phyloP scores from a whole-genome alignment of 2,888 invertebrate species.

The Tetheella fluctuosa region DNA sequence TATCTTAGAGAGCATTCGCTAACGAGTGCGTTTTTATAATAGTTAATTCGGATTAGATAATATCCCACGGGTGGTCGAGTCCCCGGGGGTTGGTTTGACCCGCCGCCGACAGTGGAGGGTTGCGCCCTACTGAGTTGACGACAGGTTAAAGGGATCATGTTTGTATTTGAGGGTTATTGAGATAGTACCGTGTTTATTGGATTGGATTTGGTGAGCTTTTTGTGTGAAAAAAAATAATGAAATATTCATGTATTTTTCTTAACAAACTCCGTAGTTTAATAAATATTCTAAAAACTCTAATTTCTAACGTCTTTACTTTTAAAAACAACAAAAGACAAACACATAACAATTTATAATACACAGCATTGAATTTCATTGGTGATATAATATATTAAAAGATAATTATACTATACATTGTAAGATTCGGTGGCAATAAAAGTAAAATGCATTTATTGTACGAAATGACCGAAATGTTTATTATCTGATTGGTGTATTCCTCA shows the following conservation, averaged over 20 bases:
- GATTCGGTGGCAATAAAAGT: slow-evolving; percentile 19
- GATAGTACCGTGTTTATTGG: slow-evolving; percentile 50
- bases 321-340: too few relatives aligned
- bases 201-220: slow-evolving; percentile 27
- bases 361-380: too few relatives aligned
- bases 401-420: slow-evolving; percentile 4
- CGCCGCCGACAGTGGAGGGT: slow-evolving; percentile 40
- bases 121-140: slow-evolving; percentile 50
- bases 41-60: slow-evolving; percentile 79
- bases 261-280: too few relatives aligned
- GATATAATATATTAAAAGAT: not conserved
- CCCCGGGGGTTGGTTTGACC: slow-evolving; percentile 21
- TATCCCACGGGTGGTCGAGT: slow-evolving; percentile 77
- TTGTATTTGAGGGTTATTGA: slow-evolving; percentile 44
- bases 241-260: not conserved
- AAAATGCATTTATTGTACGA: slow-evolving; percentile 43
- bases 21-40: slow-evolving; percentile 70
- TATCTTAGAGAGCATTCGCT: slow-evolving; percentile 71
- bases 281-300: too few relatives aligned
- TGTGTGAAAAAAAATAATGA: not conserved
- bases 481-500: slow-evolving; percentile 28
- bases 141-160: slow-evolving; percentile 61
- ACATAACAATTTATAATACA: too few relatives aligned
- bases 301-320: too few relatives aligned
- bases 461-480: slow-evolving; percentile 53